Percentiles rank a stretch among this genome's conserved stretches.
phyloP scores from a whole-genome alignment of 2,797 vertebrate species.

The Sebastolobus alascanus region DNA sequence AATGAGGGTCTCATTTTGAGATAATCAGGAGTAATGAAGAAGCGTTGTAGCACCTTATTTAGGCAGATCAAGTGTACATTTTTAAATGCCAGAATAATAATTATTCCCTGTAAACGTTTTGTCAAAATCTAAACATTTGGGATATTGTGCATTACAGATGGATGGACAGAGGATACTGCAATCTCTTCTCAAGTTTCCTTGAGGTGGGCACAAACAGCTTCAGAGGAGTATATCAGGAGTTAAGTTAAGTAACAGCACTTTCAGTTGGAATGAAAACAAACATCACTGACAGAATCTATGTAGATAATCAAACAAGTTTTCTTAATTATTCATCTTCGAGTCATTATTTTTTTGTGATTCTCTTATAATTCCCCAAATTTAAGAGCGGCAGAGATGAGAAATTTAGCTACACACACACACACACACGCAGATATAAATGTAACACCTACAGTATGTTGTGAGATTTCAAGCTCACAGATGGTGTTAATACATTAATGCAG shows the following conservation, averaged over 20 bases:
- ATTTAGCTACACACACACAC: too few relatives aligned
- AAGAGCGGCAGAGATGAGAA: too few relatives aligned
- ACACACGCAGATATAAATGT: neutral
- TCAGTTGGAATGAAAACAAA: too few relatives aligned
- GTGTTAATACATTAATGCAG: slow-evolving; percentile 17
- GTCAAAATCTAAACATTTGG: neutral
- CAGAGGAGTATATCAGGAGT: neutral
- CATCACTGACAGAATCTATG: neutral
- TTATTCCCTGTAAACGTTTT: neutral
- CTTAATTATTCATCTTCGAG: neutral
- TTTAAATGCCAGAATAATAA: slow-evolving; percentile 5
- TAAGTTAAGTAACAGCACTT: neutral
- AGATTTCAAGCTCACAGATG: slow-evolving; percentile 23
- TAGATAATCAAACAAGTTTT: neutral
- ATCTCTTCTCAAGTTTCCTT: neutral
- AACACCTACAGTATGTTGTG: slow-evolving; percentile 23
- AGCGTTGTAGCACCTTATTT: neutral
- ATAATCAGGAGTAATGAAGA: neutral
- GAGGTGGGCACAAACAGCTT: neutral
- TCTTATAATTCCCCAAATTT: too few relatives aligned
- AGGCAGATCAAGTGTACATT: neutral
- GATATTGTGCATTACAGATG: neutral
- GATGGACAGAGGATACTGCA: neutral
- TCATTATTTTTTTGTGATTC: too few relatives aligned
- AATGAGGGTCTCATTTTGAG: neutral